Evolutionary conservation across 2,113 vertebrate species (phyloP).

Genomic region (Caranx ignobilis): DNA sequence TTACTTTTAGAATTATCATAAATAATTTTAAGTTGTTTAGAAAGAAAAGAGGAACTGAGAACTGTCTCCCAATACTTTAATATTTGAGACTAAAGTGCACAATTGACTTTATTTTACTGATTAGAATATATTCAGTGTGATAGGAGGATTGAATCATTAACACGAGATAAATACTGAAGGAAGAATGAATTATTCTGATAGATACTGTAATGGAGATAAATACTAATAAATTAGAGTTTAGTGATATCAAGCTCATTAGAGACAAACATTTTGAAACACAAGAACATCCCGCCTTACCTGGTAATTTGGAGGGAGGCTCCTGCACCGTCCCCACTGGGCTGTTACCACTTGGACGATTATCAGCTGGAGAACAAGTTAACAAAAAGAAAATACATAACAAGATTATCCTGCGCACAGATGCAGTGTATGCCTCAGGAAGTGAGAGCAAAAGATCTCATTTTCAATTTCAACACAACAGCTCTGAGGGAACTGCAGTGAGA

Average conservation of each 20-base stretch:
- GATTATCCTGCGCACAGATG: background rate
- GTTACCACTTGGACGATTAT: slow-evolving; percentile 91
- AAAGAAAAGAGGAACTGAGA: background rate
- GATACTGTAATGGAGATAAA: background rate
- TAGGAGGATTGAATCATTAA: background rate
- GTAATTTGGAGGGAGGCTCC: slow-evolving; percentile 89
- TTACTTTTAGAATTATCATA: too few species aligned
- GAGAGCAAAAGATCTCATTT: slow-evolving; percentile 14
- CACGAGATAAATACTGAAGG: background rate
- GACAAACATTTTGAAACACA: slow-evolving; percentile 1
- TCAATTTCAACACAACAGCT: slow-evolving; percentile 30
- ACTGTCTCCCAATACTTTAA: too few species aligned
- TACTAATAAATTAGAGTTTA: background rate
- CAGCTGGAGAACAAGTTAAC: slow-evolving; percentile 83
- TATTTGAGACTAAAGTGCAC: background rate
- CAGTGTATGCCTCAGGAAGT: background rate
- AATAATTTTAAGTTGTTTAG: too few species aligned
- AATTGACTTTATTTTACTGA: background rate
- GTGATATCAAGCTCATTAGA: too few species aligned
- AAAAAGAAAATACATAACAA: background rate
- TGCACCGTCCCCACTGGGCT: slow-evolving; percentile 89
- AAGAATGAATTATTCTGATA: background rate
- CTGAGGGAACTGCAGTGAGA: slow-evolving; percentile 10
- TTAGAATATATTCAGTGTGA: background rate
- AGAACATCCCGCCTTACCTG: slow-evolving; percentile 79